phyloP scores from a whole-genome alignment of 2,797 vertebrate species.

The Epinephelus coioides region DNA sequence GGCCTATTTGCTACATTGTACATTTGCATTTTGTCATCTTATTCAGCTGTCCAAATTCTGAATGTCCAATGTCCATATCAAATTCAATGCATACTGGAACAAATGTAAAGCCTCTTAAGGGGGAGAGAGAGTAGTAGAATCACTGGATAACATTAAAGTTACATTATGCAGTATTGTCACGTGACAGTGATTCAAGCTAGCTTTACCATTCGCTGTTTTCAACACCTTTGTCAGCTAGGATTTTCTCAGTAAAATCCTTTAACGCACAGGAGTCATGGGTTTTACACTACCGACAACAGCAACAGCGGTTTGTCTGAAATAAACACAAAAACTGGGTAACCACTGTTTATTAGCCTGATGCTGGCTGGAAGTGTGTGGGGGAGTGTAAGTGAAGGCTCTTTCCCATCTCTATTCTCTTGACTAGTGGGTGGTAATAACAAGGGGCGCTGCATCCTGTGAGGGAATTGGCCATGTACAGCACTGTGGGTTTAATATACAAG shows the following conservation, averaged over 20 bases:
- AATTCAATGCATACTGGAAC: not conserved
- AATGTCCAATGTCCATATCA: conserved; percentile 4
- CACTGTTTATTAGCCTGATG: conserved; percentile 15
- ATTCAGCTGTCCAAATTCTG: not conserved
- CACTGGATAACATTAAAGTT: not conserved
- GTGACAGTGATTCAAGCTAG: not conserved
- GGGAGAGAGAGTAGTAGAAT: not conserved
- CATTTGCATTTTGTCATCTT: not conserved
- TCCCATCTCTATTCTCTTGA: conserved; percentile 25
- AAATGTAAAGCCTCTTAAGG: not conserved
- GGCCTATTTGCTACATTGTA: not conserved
- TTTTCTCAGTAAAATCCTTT: not conserved
- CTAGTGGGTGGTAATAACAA: conserved; percentile 46
- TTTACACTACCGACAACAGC: not conserved
- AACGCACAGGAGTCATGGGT: not conserved
- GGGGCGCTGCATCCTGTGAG: conserved; percentile 23
- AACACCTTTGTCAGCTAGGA: not conserved
- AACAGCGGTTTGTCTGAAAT: conserved; percentile 21
- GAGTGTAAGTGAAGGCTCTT: conserved; percentile 27
- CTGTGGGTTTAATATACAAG: conserved; percentile 14
- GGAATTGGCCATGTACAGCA: not conserved
- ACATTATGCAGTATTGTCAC: not conserved
- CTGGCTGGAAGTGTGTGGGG: conserved; percentile 32
- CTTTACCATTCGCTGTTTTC: not conserved
- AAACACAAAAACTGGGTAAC: conserved; percentile 26